Evolutionary conservation across 2,888 invertebrate species (phyloP).

Genomic region (Andrena fulva): DNA sequence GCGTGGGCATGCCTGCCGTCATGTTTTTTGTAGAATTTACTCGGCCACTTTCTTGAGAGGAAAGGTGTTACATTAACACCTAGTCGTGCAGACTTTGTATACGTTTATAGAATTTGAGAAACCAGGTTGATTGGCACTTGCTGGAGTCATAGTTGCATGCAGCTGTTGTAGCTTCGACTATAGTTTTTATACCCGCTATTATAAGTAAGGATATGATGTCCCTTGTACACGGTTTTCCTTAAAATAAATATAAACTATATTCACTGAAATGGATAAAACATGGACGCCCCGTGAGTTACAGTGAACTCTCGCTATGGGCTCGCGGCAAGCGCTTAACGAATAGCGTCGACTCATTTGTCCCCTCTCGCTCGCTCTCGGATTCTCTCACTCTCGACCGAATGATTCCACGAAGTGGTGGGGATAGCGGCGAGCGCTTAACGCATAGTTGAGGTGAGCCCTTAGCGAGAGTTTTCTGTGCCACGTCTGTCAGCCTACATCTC

Average conservation of each 20-base stretch:
- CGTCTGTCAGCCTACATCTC: no score
- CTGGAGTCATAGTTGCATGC: not conserved
- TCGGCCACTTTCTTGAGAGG: not conserved
- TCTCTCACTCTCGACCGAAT: no score
- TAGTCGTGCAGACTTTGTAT: not conserved
- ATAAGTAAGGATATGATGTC: slow-evolving; percentile 31
- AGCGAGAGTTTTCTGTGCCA: no score
- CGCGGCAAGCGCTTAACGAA: no score
- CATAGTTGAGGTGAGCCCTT: no score
- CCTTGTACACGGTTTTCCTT: slow-evolving; percentile 30
- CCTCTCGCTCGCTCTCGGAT: no score
- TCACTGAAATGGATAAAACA: not conserved
- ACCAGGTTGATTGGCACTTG: not conserved
- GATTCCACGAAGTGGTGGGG: no score
- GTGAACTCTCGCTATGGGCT: no score
- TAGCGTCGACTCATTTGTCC: no score
- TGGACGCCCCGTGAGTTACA: no score
- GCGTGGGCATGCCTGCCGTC: not conserved
- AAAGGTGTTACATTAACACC: slow-evolving; percentile 2
- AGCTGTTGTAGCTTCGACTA: not conserved
- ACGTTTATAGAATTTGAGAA: not conserved
- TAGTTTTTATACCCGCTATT: slow-evolving; percentile 13
- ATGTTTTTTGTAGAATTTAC: slow-evolving; percentile 1
- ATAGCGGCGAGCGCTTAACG: no score
- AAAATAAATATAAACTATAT: slow-evolving; percentile 22